Evolutionary conservation across 2,888 invertebrate species (phyloP).

Genomic region (Xanthia togata): DNA sequence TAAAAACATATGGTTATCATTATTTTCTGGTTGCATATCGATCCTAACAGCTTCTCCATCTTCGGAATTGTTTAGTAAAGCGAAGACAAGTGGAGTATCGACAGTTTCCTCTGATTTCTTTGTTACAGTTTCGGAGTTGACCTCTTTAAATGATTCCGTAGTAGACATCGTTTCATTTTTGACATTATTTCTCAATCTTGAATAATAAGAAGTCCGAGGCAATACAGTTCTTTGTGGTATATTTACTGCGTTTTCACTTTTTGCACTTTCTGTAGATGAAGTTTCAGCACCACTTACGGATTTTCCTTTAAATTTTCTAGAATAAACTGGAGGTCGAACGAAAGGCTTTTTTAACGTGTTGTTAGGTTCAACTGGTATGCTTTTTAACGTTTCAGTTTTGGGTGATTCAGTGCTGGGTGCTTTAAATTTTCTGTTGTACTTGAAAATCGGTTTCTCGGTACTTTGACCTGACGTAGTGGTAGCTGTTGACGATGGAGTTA

Average conservation of each 20-base stretch:
- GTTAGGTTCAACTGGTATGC: conserved; percentile 72
- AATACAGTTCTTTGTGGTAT: conserved; percentile 70
- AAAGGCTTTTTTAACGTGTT: conserved; percentile 76
- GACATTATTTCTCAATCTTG: conserved; percentile 76
- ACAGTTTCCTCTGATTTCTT: conserved; percentile 76
- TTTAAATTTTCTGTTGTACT: conserved; percentile 85
- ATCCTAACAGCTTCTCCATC: conserved; percentile 66
- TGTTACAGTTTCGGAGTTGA: conserved; percentile 62
- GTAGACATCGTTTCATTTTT: conserved; percentile 69
- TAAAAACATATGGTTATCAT: conserved; percentile 76
- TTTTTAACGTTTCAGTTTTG: conserved; percentile 71
- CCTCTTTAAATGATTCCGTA: conserved; percentile 64
- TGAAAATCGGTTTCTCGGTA: conserved; percentile 76
- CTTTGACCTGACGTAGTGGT: conserved; percentile 62
- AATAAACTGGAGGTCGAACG: conserved; percentile 77
- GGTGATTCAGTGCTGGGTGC: conserved; percentile 74
- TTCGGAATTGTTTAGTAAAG: conserved; percentile 75
- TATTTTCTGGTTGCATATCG: conserved; percentile 63
- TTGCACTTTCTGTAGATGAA: conserved; percentile 60
- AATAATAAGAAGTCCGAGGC: conserved; percentile 84
- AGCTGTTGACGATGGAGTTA: conserved; percentile 72
- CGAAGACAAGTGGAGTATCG: conserved; percentile 81
- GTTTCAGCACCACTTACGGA: conserved; percentile 71
- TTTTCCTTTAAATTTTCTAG: conserved; percentile 76
- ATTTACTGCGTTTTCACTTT: conserved; percentile 59